These are phyloP conservation scores for Lacerta agilis DNA, from an alignment of 2,797 vertebrate species.

Conservation along the genomic window DNA sequence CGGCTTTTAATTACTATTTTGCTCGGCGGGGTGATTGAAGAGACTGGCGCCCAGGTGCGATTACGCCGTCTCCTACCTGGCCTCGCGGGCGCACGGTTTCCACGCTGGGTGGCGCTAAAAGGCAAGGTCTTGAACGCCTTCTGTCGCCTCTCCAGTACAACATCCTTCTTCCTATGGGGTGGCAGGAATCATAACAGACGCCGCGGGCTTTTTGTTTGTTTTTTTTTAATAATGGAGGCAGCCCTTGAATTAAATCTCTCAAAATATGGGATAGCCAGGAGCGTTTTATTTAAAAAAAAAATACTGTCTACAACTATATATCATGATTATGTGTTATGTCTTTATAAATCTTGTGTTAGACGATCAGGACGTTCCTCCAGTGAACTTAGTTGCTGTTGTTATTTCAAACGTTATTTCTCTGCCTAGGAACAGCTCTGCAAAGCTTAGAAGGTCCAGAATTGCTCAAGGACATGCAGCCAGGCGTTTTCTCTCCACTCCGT, in stretches of 20 bases:
- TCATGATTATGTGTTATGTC: background rate
- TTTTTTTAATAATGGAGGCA: background rate
- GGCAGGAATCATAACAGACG: background rate
- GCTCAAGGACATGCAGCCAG: fast-evolving
- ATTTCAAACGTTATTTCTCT: background rate
- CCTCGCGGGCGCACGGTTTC: background rate
- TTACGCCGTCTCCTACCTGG: constrained; percentile 61
- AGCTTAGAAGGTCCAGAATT: background rate
- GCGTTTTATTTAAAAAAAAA: no score
- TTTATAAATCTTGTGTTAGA: background rate
- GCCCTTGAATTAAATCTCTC: background rate
- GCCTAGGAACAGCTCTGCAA: background rate
- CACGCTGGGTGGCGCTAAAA: constrained; percentile 79
- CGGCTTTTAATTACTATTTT: constrained; percentile 85
- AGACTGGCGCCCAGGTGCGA: constrained; percentile 77
- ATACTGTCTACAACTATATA: background rate
- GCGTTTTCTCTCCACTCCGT: background rate
- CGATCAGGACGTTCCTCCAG: background rate
- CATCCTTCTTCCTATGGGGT: background rate
- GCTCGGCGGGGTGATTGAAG: constrained; percentile 74
- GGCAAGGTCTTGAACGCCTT: constrained; percentile 40
- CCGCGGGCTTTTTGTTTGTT: no score
- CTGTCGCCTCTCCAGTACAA: fast-evolving
- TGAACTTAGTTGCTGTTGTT: background rate
- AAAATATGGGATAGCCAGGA: background rate